These are phyloP conservation scores for Anthoptus insignis DNA, from an alignment of 2,888 invertebrate genomes.

Conservation along the genomic window DNA sequence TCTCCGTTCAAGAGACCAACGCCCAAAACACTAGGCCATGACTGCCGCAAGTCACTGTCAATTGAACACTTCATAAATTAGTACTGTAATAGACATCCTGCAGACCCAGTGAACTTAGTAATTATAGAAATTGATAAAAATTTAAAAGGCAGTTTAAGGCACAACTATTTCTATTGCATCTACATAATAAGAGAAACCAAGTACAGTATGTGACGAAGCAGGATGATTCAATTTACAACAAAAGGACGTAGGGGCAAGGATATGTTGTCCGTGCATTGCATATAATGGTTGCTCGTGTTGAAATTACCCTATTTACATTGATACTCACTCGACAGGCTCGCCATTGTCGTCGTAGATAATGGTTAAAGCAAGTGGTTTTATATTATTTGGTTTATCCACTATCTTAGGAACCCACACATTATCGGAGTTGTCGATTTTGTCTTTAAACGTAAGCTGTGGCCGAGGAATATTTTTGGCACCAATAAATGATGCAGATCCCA, in stretches of 20 bases:
- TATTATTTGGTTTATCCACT: slow-evolving; percentile 95
- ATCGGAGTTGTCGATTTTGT: slow-evolving; percentile 93
- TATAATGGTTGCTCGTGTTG: slow-evolving; percentile 9
- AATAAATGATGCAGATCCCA: slow-evolving; percentile 84
- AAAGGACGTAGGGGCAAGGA: slow-evolving; percentile 33
- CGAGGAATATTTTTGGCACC: slow-evolving; percentile 91
- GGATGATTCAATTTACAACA: slow-evolving; percentile 33
- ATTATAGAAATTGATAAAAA: background rate
- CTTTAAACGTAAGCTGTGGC: slow-evolving; percentile 95
- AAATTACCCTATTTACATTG: background rate
- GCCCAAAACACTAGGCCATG: too few relatives aligned
- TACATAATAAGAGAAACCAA: slow-evolving; percentile 26
- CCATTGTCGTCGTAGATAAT: slow-evolving; percentile 90
- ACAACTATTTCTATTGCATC: slow-evolving; percentile 28
- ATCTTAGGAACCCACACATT: slow-evolving; percentile 94
- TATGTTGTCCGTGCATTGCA: slow-evolving; percentile 26
- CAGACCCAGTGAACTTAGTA: background rate
- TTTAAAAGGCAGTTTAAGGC: slow-evolving; percentile 17
- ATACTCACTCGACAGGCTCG: slow-evolving; percentile 83
- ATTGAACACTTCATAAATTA: background rate
- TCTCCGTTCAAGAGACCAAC: too few relatives aligned
- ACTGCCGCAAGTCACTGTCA: too few relatives aligned
- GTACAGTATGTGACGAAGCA: slow-evolving; percentile 25
- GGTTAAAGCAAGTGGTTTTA: slow-evolving; percentile 92
- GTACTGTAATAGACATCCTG: background rate